Evolutionary conservation across 1,140 invertebrate species (phyloP).

Genomic region (Eumeta japonica): DNA sequence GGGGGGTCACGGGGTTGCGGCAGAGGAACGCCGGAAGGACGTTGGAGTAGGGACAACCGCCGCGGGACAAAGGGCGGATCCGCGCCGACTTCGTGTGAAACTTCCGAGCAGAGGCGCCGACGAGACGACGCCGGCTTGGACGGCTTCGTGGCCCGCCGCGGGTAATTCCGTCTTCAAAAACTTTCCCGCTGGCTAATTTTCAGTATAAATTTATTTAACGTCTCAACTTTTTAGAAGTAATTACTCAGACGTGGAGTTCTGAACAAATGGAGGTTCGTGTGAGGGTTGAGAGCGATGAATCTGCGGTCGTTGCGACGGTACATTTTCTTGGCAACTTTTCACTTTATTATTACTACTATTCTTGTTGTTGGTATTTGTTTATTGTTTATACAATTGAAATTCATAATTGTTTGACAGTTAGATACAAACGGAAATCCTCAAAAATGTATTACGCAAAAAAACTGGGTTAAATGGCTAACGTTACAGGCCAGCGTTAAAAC

Average conservation of each 20-base stretch:
- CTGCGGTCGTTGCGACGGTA: too few species aligned
- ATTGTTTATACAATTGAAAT: too few species aligned
- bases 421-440: too few species aligned
- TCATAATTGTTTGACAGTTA: too few species aligned
- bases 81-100: not conserved
- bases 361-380: too few species aligned
- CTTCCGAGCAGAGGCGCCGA: not conserved
- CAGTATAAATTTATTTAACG: slow-evolving; percentile 57
- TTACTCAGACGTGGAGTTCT: slow-evolving; percentile 47
- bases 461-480: too few species aligned
- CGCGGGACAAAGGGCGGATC: not conserved
- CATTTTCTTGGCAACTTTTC: too few species aligned
- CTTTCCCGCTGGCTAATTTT: slow-evolving; percentile 45
- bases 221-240: slow-evolving; percentile 55
- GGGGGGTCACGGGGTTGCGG: too few species aligned
- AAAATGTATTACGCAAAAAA: too few species aligned
- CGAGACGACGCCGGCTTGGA: slow-evolving; percentile 25
- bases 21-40: not conserved
- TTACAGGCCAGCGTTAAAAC: too few species aligned
- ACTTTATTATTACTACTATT: too few species aligned
- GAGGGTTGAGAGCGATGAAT: slow-evolving; percentile 28
- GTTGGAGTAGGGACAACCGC: not conserved
- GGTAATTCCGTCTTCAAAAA: slow-evolving; percentile 28
- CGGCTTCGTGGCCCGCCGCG: slow-evolving; percentile 28
- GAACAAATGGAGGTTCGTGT: slow-evolving; percentile 43